Evolutionary conservation across 2,113 vertebrate species (phyloP).

Genomic region (Sander lucioperca): DNA sequence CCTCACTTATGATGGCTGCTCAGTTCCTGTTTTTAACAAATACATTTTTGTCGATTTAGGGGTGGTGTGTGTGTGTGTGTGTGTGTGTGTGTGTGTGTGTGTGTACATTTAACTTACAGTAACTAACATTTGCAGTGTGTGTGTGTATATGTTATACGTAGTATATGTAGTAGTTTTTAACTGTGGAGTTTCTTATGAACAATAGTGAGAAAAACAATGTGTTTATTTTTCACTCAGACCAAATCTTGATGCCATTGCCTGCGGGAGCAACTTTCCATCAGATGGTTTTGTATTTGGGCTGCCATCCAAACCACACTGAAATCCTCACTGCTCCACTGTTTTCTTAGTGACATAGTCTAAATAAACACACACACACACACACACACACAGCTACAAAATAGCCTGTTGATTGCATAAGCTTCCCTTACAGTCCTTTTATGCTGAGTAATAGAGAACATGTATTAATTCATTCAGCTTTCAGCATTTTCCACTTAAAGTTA

Average conservation of each 20-base stretch:
- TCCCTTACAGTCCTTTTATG: background rate
- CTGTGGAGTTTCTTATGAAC: too few species aligned
- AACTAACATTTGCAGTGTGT: too few species aligned
- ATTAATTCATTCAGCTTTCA: background rate
- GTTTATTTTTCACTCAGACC: background rate
- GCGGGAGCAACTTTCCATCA: background rate
- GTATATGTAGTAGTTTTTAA: too few species aligned
- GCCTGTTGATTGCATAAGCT: background rate
- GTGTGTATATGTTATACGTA: too few species aligned
- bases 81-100: too few species aligned
- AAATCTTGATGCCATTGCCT: background rate
- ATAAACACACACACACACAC: background rate
- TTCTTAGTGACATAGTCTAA: slow-evolving; percentile 19
- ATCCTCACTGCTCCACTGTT: slow-evolving; percentile 24
- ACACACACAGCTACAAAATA: slow-evolving; percentile 4
- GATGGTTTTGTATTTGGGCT: slow-evolving; percentile 12
- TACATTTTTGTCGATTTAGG: too few species aligned
- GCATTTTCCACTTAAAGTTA: slow-evolving; percentile 5
- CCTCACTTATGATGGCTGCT: too few species aligned
- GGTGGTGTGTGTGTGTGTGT: too few species aligned
- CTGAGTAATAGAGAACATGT: background rate
- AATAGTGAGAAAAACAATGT: background rate
- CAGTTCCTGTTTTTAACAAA: too few species aligned
- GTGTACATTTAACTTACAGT: too few species aligned
- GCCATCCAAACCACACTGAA: slow-evolving; percentile 44